phyloP scores from a whole-genome alignment of 2,888 invertebrate genomes.

The Nomada ferruginata region DNA sequence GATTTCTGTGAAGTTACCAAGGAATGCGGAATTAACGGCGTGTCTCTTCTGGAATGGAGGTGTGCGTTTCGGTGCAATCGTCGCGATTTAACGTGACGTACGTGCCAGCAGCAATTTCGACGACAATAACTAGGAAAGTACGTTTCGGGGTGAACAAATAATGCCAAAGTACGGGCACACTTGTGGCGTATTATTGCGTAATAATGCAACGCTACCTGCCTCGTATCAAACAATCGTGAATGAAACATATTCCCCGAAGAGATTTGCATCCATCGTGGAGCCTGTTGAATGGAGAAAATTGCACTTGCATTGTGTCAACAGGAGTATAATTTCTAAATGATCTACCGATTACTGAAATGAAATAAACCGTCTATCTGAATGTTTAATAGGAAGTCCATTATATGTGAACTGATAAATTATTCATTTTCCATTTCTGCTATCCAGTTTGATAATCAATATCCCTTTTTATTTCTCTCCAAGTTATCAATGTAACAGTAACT shows the following conservation, averaged over 20 bases:
- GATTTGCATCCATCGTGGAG: too few species aligned
- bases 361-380: too few species aligned
- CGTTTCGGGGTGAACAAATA: background rate
- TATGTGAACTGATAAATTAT: too few species aligned
- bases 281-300: too few species aligned
- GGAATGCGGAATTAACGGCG: conserved; percentile 38
- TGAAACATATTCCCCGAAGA: background rate
- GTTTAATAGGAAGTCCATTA: too few species aligned
- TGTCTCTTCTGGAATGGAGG: conserved; percentile 18
- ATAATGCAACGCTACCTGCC: background rate
- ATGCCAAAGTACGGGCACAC: background rate
- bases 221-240: background rate
- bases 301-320: too few species aligned
- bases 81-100: background rate
- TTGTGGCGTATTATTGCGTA: background rate
- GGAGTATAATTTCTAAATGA: too few species aligned
- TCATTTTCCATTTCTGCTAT: too few species aligned
- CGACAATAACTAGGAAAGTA: conserved; percentile 8
- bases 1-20: conserved; percentile 23
- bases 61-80: background rate
- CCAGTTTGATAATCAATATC: too few species aligned
- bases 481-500: too few species aligned
- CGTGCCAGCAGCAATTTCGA: background rate
- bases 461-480: too few species aligned
- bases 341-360: too few species aligned